Base-by-base conservation (phyloP, 92 coral and sea anemone species). In the Blastomussa wellsi region DNA sequence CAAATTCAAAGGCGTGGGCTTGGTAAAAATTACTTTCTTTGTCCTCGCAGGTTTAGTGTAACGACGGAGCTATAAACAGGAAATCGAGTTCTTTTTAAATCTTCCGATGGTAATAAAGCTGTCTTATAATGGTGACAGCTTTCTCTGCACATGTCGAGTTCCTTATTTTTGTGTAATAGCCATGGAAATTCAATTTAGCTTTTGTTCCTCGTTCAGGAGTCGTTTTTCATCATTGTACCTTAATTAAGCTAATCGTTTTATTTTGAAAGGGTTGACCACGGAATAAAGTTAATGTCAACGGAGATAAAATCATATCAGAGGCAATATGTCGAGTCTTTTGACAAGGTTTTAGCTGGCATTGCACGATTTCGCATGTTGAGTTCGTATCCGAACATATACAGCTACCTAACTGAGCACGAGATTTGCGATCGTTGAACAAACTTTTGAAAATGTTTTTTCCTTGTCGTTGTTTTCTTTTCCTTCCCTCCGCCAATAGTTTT, bases 41-140 rank as follows among this genome's bases (percentile, higher is more conserved):
- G 68, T 76, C 71, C 74, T 87, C 72, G 47, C 55, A 48, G 85
- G 59, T 47, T 80, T 76, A 85, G 78, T 74, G 77, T 88, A 80
- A 86, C 87, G 81, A 88, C 83, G 29, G n/a, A 37, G 83, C 83
- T 36, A 72, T 90, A 60, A 73, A 89, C 94, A 91, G 94, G 94
- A 91, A 91, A 86, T 89, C 88, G 77, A 83, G 32, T 82, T 72
- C 90, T 79, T 76, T 91, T 80, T 68, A 7, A 52, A 83, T 70
- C 86, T 78, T 84, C 89, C 86, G 87, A 71, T 72, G 72, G 32
- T 38, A 69, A 80, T 79, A 86, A 81, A 78, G 76, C 72, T 86
- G 79, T 35, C 82, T 62, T 79, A 48, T 79, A 80, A 72, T 84
- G 33, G 44, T 79, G 67, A 37, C 83, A 83, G 69, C 33, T 82